Evolutionary conservation across 2,888 invertebrate species (phyloP), one percentile per base, ranked within the genome.

Genomic region (Balanococcus diminutus): DNA sequence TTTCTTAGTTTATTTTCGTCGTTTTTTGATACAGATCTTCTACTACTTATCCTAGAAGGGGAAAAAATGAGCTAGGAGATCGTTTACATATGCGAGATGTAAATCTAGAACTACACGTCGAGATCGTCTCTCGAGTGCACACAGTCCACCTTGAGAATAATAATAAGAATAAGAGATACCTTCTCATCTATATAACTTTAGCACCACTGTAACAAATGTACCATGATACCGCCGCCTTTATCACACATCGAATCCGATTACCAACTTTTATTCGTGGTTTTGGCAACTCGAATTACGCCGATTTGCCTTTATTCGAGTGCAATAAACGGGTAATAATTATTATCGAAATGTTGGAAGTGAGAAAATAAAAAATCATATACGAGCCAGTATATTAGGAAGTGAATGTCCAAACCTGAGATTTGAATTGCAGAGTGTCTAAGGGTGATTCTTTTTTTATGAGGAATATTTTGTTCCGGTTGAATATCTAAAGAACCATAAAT

Each of bases 141-240:
- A 42, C 14, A 19, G 19, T 51, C 19, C 19, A 67, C 61, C 61
- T 67, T 67, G 61, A 28, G 28, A 67, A 67, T 67, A 14, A 67
- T 25, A 51, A 51, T 19, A 14, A 67, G 61, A 51, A 51, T 19
- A 19, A n/a, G 19, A 51, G 3, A 36, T 36, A 4, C 42, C 0
- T 5, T n/a, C 51, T 51, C 19, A 51, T 51, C 51, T 51, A 5
- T 51, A 19, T 51, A 51, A 67, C 61, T 67, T 67, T 28, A 67
- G 61, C 61, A 67, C 61, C 61, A 67, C 61, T 67, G 61, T 28
- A 67, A 28, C 61, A 67, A 67, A 67, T 67, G 61, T 67, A 67
- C 61, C 61, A 67, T 67, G 61, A 67, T 67, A 67, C 61, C 61
- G 61, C 61, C 56, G 56, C 56, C 28, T 67, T 67, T 67, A 67